Base-by-base conservation (phyloP, 2,888 invertebrate genomes). In the Diarsia rubi region DNA sequence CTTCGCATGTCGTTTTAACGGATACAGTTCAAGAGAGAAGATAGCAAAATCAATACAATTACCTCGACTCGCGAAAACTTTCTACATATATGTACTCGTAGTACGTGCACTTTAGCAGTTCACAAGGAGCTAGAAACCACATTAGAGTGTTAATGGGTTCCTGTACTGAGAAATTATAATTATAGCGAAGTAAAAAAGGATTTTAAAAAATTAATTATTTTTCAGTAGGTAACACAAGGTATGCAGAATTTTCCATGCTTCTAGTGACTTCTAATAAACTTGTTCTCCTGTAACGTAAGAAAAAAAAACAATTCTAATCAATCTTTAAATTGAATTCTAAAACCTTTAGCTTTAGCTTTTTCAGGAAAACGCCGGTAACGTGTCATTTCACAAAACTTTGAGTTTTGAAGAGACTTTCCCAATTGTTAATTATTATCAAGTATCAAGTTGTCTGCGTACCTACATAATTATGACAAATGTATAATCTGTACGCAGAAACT, bases 401-500 rank as follows among this genome's bases (percentile, higher is more conserved):
- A 19, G 4, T 57, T 52, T 24, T 12, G 12, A 47, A 77, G n/a
- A 16, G 12, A 42, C 74, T 69, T 79, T 37, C 73, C 6, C n/a
- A 42, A 71, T 69, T 69, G 37, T 74, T 84, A 67, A 59, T 67
- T 42, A 83, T 54, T 54, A 60, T 27, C 52, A 63, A 84, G 27
- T 44, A 57, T 44, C 52, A 63, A 84, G 24, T 45, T 57, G 31
- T 70, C 67, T 69, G 31, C 21, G 31, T 27, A 52, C 57, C 42
- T 85, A 57, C 57, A 45, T 85, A 83, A 85, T 83, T 75, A 85
- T 85, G 72, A 83, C 75, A 75, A 79, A 83, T 83, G 63, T 65
- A 65, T 60, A 67, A 82, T 75, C 68, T 54, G 59, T 73, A 74
- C 24, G n/a, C 52, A 42, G 66, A 69, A 84, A 86, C 64, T 86